Evolutionary conservation across 2,888 invertebrate genomes (phyloP), one percentile per base, ranked within the genome.

Genomic region (Odontocerum albicorne): DNA sequence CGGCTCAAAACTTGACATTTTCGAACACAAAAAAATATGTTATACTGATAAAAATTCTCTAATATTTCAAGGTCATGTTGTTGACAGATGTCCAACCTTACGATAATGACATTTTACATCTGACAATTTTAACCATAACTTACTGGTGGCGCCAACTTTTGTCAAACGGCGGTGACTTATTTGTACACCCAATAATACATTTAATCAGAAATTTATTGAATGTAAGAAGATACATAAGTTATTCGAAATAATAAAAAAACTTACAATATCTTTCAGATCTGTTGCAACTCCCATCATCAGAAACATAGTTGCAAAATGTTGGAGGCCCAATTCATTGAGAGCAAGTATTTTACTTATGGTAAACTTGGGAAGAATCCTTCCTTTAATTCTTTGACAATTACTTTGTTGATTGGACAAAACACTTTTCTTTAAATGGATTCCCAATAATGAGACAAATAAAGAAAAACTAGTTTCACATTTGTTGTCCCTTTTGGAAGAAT

Each of bases 351-450:
- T 83, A 43, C 73, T 72, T n/a, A 73, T 67, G 10, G 80, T 77
- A 55, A 83, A 81, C 65, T 83, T 83, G 1, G 81, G 77, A 59
- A 77, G 82, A 55, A 84, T 75, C 49, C 83, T 72, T 1, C 83
- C 63, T 44, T 62, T 63, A 10, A 63, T 59, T 31, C 56, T 53
- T 42, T 62, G 62, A 33, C 60, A 62, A 15, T 61, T 57, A 40
- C 51, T 51, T 1, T 27, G 47, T 45, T 63, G 60, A 16, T 61
- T 62, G 16, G 47, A 17, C 3, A 33, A 6, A n/a, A 55, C 12
- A 32, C 60, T 56, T 21, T 55, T 53, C 32, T 60, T 62, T 32
- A 64, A 51, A 45, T 62, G 57, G 1, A 55, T 33, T 6, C 64
- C 64, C 16, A 65, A 42, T 13, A 65, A 40, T 10, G 53, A 49